Percentiles rank a stretch among this genome's conserved stretches.
Conservation (phyloP, 2,888 invertebrate species). For the Koerneria pararmatus region DNA sequence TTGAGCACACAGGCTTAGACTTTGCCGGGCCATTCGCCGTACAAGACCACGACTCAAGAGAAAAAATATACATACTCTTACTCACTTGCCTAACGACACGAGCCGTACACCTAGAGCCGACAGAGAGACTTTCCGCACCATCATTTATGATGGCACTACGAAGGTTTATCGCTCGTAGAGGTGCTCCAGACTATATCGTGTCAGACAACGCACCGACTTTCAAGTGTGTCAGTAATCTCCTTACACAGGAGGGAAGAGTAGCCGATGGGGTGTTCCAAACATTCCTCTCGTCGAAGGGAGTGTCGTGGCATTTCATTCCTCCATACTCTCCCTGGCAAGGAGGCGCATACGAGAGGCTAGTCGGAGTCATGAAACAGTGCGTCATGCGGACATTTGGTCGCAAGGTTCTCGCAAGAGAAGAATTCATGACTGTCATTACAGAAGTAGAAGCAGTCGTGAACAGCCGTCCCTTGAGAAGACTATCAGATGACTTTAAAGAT, state of each 20-base stretch:
- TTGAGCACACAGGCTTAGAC: constrained; percentile 39
- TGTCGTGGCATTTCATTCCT: constrained; percentile 59
- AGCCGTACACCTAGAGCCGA: constrained; percentile 60
- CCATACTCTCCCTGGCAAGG: constrained; percentile 62
- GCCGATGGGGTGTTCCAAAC: not conserved
- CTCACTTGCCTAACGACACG: constrained; percentile 61
- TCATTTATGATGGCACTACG: constrained; percentile 55
- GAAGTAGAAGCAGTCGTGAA: constrained; percentile 15
- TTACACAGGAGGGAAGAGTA: no score
- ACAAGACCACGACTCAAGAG: constrained; percentile 31
- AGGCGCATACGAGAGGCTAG: constrained; percentile 62
- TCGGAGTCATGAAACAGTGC: constrained; percentile 36
- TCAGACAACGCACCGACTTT: constrained; percentile 62
- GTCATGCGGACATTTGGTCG: not conserved
- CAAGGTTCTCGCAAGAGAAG: not conserved
- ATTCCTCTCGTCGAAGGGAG: constrained; percentile 26
- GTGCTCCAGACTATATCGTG: constrained; percentile 46
- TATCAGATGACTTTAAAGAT: constrained; percentile 8
- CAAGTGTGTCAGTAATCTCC: no score
- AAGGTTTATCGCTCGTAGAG: constrained; percentile 56
- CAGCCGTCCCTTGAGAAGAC: not conserved
- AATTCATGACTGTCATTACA: not conserved
- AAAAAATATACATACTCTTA: constrained; percentile 56
- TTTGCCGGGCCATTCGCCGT: not conserved
- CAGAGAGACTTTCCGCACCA: constrained; percentile 50